phyloP scores from a whole-genome alignment of 2,888 invertebrate species.

The Ceraclea dissimilis region DNA sequence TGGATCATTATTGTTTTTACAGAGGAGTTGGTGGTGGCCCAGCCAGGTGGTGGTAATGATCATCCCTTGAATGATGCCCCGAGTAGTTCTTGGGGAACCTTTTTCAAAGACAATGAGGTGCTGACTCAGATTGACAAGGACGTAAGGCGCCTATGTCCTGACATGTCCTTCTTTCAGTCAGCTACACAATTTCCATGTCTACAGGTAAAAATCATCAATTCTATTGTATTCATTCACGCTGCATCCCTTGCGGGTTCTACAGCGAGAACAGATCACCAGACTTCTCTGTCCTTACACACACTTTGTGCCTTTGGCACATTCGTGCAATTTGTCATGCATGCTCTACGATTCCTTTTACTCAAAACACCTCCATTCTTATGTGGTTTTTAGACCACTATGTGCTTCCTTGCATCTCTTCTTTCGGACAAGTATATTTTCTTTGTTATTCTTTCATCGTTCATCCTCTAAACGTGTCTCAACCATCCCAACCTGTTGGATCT shows the following conservation, averaged over 20 bases:
- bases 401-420: too few relatives aligned
- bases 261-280: not conserved
- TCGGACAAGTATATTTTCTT: too few relatives aligned
- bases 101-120: slow-evolving; percentile 96
- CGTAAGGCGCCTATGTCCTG: slow-evolving; percentile 88
- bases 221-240: too few relatives aligned
- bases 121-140: slow-evolving; percentile 97
- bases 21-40: slow-evolving; percentile 81
- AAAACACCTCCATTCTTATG: too few relatives aligned
- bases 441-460: too few relatives aligned
- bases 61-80: slow-evolving; percentile 95
- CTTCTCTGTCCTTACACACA: too few relatives aligned
- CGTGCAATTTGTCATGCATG: too few relatives aligned
- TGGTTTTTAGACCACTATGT: too few relatives aligned
- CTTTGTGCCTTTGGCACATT: too few relatives aligned
- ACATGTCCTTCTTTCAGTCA: slow-evolving; percentile 93
- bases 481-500: too few relatives aligned
- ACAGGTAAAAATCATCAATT: slow-evolving; percentile 51
- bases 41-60: slow-evolving; percentile 65
- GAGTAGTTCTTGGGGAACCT: slow-evolving; percentile 91
- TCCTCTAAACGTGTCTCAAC: too few relatives aligned
- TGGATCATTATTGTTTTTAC: slow-evolving; percentile 22
- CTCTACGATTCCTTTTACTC: too few relatives aligned
- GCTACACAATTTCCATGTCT: slow-evolving; percentile 86
- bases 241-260: not conserved